phyloP scores from a whole-genome alignment of 2,113 vertebrate species.

The Antechinus flavipes region DNA sequence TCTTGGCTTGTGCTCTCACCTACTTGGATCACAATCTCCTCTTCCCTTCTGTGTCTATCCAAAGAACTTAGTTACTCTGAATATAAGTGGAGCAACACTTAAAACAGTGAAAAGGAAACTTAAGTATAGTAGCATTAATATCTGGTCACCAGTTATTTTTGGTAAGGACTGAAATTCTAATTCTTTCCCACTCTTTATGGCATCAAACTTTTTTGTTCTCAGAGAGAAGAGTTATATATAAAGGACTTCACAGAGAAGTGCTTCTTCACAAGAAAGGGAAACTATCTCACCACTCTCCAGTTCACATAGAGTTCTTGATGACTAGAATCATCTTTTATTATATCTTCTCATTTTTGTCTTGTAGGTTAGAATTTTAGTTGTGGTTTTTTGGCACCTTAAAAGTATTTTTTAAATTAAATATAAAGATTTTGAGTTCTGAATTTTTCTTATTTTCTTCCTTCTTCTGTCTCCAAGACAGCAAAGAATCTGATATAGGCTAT shows the following conservation, averaged over 20 bases:
- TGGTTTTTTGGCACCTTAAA: too few species aligned
- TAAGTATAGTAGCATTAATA: background rate
- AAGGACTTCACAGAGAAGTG: background rate
- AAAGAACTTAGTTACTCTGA: background rate
- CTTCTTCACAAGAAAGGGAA: background rate
- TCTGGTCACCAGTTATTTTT: background rate
- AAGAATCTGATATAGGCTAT: too few species aligned
- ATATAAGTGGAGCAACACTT: background rate
- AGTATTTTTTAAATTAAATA: too few species aligned
- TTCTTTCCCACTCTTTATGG: background rate
- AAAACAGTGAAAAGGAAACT: background rate
- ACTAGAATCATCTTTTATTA: background rate
- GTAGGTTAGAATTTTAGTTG: too few species aligned
- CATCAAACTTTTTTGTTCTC: background rate
- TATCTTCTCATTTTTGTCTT: background rate
- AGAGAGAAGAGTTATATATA: background rate
- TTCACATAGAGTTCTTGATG: background rate
- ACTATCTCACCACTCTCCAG: background rate
- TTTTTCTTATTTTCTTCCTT: too few species aligned
- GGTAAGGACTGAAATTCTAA: background rate
- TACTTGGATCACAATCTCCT: background rate
- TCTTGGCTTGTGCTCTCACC: background rate
- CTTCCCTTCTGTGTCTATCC: background rate
- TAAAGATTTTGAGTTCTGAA: too few species aligned
- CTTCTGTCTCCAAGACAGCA: too few species aligned